Evolutionary conservation across 2,888 invertebrate species (phyloP).

Genomic region (Plebejus argus): DNA sequence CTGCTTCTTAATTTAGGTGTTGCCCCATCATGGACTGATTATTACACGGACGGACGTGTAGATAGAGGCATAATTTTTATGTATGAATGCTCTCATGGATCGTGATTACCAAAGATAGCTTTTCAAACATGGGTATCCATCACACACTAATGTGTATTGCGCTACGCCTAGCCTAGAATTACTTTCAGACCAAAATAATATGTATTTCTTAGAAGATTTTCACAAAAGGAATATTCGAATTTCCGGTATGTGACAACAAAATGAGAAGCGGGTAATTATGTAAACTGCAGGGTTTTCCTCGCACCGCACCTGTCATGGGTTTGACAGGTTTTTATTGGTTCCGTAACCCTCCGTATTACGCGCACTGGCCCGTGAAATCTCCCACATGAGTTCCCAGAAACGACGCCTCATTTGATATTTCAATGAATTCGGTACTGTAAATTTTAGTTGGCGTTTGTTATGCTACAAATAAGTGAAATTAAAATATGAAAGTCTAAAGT

Average conservation of each 20-base stretch:
- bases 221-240: not conserved
- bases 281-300: slow-evolving; percentile 17
- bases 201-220: not conserved
- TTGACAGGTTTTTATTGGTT: slow-evolving; percentile 76
- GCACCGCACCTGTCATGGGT: slow-evolving; percentile 48
- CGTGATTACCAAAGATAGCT: too few species aligned
- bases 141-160: too few species aligned
- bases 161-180: not conserved
- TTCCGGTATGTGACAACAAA: not conserved
- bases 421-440: not conserved
- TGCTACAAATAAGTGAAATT: not conserved
- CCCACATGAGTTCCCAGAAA: slow-evolving; percentile 37
- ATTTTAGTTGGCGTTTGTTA: not conserved
- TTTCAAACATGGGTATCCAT: too few species aligned
- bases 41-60: too few species aligned
- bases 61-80: too few species aligned
- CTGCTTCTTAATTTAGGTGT: too few species aligned
- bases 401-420: slow-evolving; percentile 28
- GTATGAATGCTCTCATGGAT: too few species aligned
- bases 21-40: too few species aligned
- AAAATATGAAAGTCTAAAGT: too few species aligned
- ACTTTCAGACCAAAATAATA: not conserved
- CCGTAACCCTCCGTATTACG: slow-evolving; percentile 69
- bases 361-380: slow-evolving; percentile 67
- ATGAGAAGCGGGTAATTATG: slow-evolving; percentile 25